Percentiles rank a stretch among this genome's conserved stretches.
Conservation (phyloP, 2,113 vertebrate genomes). For the Alligator mississippiensis region DNA sequence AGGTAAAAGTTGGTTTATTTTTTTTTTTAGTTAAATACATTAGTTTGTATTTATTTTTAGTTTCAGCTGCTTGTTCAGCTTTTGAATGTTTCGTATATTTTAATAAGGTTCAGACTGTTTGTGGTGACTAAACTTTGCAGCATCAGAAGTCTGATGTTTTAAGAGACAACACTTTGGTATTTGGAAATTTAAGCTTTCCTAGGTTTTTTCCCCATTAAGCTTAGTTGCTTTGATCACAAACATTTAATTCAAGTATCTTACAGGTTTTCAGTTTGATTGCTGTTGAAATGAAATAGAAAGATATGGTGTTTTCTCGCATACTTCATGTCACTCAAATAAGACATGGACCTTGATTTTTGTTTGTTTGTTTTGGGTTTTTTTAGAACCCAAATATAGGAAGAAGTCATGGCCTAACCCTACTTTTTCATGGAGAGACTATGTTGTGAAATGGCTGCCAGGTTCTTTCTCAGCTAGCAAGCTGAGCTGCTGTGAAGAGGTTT, state of each 20-base stretch:
- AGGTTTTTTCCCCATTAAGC: background rate
- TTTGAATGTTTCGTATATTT: background rate
- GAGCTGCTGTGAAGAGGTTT: too few species aligned
- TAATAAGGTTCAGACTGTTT: background rate
- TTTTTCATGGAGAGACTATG: too few species aligned
- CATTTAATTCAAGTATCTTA: background rate
- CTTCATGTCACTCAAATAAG: too few species aligned
- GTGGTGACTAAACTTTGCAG: background rate
- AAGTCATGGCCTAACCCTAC: too few species aligned
- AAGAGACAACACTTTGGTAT: background rate
- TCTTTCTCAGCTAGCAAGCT: too few species aligned
- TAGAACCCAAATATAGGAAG: too few species aligned
- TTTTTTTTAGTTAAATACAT: background rate
- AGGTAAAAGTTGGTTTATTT: background rate
- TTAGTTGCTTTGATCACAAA: background rate
- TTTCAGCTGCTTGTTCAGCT: background rate
- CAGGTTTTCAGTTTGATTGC: background rate
- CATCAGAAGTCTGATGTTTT: background rate
- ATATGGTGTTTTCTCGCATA: too few species aligned
- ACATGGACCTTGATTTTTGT: background rate
- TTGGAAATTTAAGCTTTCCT: background rate
- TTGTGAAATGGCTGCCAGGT: too few species aligned
- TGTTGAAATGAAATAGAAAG: background rate
- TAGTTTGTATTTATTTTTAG: background rate
- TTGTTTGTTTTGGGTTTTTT: background rate